phyloP scores from a whole-genome alignment of 92 coral and sea anemone species.

The Porites divaricata region DNA sequence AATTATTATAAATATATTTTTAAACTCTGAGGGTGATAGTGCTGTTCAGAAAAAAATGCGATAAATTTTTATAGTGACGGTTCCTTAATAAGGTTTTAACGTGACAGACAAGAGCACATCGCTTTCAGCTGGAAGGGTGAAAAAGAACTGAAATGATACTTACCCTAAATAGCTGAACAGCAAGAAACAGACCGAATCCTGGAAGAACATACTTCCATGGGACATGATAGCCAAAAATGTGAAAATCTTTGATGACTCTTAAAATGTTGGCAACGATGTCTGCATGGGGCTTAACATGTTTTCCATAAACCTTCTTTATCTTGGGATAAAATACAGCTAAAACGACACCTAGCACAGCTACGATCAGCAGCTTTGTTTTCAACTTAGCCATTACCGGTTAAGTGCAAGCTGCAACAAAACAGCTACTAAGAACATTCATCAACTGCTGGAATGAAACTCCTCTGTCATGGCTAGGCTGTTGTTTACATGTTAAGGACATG shows the following conservation, averaged over 20 bases:
- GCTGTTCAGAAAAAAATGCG: no score
- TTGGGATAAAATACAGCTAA: slow-evolving; percentile 88
- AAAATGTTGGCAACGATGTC: slow-evolving; percentile 75
- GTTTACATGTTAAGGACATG: slow-evolving; percentile 35
- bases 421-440: slow-evolving; percentile 40
- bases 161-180: slow-evolving; percentile 89
- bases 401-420: not conserved
- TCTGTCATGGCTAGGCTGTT: slow-evolving; percentile 41
- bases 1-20: not conserved
- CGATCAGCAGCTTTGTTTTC: slow-evolving; percentile 78
- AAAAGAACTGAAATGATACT: slow-evolving; percentile 20
- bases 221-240: slow-evolving; percentile 88
- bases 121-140: not conserved
- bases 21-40: no score
- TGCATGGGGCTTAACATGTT: slow-evolving; percentile 88
- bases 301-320: slow-evolving; percentile 77
- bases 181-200: slow-evolving; percentile 73
- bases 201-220: slow-evolving; percentile 97
- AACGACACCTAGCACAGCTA: slow-evolving; percentile 88
- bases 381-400: slow-evolving; percentile 43
- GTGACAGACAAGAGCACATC: not conserved
- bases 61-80: not conserved
- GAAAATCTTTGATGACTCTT: slow-evolving; percentile 78
- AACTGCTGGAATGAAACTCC: slow-evolving; percentile 18
- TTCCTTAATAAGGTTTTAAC: not conserved